Conservation (phyloP, 64 coral and sea anemone species). For the Acropora tenuis region DNA sequence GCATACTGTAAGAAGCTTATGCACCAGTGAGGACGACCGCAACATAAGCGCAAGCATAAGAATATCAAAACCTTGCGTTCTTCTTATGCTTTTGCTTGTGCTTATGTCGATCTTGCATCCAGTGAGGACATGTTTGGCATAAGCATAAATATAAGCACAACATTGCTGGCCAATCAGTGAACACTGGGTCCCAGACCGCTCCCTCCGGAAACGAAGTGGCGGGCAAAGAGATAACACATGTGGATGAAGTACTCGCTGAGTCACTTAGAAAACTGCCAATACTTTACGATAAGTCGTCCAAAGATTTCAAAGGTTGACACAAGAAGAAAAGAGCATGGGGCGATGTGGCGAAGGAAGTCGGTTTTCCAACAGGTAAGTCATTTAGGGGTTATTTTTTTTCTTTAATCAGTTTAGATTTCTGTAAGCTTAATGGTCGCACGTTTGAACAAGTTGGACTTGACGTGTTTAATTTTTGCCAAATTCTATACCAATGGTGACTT, state of each 20-base stretch:
- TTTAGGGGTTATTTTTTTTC: not conserved
- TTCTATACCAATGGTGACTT: not conserved
- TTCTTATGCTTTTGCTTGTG: not conserved
- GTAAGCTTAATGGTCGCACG: no score
- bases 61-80: not conserved
- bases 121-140: not conserved
- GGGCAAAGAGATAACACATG: not conserved
- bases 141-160: conserved; percentile 3
- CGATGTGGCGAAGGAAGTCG: conserved; percentile 39
- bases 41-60: not conserved
- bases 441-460: no score
- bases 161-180: not conserved
- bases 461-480: no score
- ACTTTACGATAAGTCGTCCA: conserved; percentile 41
- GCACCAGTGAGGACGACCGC: no score
- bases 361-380: conserved; percentile 27
- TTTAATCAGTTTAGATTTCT: no score
- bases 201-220: conserved; percentile 22
- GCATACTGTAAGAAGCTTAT: no score
- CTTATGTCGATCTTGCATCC: not conserved
- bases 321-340: conserved; percentile 54
- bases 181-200: conserved; percentile 1
- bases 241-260: conserved; percentile 51
- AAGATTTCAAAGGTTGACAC: conserved; percentile 33
- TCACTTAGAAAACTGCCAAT: conserved; percentile 27